phyloP scores from a whole-genome alignment of 2,888 invertebrate genomes.

The Orchesellides sinensis region DNA sequence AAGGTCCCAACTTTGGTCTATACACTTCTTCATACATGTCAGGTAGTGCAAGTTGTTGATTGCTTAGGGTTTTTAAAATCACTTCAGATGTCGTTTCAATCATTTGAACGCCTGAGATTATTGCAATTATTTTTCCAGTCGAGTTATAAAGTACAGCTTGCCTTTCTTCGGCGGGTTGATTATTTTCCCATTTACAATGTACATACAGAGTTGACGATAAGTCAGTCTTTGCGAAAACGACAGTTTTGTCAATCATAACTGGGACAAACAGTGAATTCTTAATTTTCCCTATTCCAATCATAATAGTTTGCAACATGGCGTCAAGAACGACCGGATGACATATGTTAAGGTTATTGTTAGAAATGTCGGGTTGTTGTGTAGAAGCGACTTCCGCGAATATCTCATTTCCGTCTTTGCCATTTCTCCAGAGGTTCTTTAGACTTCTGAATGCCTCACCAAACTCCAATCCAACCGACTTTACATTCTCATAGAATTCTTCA shows the following conservation, averaged over 20 bases:
- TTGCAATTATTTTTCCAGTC: conserved; percentile 48
- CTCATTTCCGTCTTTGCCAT: conserved; percentile 26
- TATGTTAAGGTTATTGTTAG: conserved; percentile 41
- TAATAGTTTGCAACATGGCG: conserved; percentile 64
- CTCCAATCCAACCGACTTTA: conserved; percentile 52
- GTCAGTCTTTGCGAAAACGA: conserved; percentile 42
- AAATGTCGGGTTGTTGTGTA: conserved; percentile 36
- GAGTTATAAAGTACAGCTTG: conserved; percentile 49
- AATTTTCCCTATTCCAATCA: conserved; percentile 38
- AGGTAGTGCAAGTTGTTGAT: conserved; percentile 42
- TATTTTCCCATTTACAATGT: conserved; percentile 46
- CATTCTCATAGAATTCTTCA: conserved; percentile 49
- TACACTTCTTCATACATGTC: conserved; percentile 64
- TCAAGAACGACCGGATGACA: conserved; percentile 67
- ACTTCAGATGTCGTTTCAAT: conserved; percentile 55
- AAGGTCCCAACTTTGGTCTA: conserved; percentile 31
- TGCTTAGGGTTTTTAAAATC: conserved; percentile 59
- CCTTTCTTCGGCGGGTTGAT: conserved; percentile 31
- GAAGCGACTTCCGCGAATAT: conserved; percentile 44
- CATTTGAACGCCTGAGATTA: conserved; percentile 65
- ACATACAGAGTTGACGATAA: conserved; percentile 42
- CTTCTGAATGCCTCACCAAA: conserved; percentile 65
- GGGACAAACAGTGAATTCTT: conserved; percentile 59
- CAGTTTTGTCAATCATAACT: conserved; percentile 53
- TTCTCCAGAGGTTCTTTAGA: conserved; percentile 53